phyloP scores from a whole-genome alignment of 1,140 invertebrate genomes.

The Penaeus vannamei region DNA sequence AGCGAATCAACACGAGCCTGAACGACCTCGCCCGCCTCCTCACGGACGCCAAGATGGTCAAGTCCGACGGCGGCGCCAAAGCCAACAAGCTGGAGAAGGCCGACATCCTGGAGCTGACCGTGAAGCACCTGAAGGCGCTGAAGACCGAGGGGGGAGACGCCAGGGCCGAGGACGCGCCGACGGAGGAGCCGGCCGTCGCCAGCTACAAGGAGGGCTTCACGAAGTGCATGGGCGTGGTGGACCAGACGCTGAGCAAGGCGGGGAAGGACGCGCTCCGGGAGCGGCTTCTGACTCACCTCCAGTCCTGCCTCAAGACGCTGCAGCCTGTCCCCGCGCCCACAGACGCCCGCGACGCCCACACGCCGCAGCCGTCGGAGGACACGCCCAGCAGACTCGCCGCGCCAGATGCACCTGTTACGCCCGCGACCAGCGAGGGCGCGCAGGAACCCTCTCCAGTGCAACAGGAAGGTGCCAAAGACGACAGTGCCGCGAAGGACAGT shows the following conservation, averaged over 20 bases:
- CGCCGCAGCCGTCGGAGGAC: neutral
- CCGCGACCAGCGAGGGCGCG: neutral
- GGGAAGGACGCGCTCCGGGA: neutral
- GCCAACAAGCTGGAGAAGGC: constrained; percentile 90
- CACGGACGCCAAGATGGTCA: too few relatives aligned
- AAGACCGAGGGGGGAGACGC: constrained; percentile 59
- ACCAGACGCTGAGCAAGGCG: neutral
- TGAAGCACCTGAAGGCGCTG: constrained; percentile 83
- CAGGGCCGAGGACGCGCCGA: neutral
- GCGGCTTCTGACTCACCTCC: constrained; percentile 33
- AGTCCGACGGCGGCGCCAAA: constrained; percentile 80
- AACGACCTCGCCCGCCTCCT: constrained; percentile 85
- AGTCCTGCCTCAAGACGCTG: constrained; percentile 7
- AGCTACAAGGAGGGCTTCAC: constrained; percentile 37
- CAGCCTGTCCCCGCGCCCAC: neutral
- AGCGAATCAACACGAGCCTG: constrained; percentile 91
- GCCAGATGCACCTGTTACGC: neutral
- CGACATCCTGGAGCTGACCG: constrained; percentile 92
- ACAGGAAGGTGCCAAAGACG: neutral
- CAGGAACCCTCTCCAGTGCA: neutral
- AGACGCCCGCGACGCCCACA: neutral
- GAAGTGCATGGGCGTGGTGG: constrained; percentile 35
- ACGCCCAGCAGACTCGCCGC: neutral
- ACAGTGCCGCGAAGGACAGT: neutral
- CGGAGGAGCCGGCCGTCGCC: neutral